Evolutionary conservation across 1,140 invertebrate genomes (phyloP).

Genomic region (Apis laboriosa): DNA sequence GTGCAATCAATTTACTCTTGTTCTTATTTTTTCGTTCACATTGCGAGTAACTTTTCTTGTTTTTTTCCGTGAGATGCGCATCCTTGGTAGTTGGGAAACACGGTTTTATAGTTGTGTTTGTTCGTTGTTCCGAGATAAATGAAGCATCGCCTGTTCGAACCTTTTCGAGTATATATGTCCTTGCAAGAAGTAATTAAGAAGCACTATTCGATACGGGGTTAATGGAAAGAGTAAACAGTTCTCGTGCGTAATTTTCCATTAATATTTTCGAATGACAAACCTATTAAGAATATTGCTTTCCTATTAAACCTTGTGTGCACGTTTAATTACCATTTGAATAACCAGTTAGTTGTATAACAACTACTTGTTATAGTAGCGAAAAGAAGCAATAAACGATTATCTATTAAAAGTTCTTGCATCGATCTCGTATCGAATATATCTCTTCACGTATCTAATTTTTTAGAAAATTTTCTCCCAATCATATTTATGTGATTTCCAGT

Average conservation of each 20-base stretch:
- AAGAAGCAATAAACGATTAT: no score
- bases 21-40: background rate
- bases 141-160: background rate
- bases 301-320: no score
- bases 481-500: no score
- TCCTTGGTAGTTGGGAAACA: background rate
- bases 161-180: background rate
- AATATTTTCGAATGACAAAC: background rate
- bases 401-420: no score
- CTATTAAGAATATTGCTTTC: no score
- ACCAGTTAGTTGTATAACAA: no score
- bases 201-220: background rate
- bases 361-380: no score
- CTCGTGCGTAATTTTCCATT: background rate
- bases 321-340: no score
- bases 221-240: no score
- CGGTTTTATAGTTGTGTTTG: background rate
- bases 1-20: background rate
- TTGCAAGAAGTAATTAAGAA: slow-evolving; percentile 4
- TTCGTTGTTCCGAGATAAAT: background rate
- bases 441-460: no score
- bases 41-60: background rate
- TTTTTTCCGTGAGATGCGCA: background rate
- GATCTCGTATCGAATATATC: no score
- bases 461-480: no score